Evolutionary conservation across 2,113 vertebrate genomes (phyloP).

Genomic region (Trichechus manatus): DNA sequence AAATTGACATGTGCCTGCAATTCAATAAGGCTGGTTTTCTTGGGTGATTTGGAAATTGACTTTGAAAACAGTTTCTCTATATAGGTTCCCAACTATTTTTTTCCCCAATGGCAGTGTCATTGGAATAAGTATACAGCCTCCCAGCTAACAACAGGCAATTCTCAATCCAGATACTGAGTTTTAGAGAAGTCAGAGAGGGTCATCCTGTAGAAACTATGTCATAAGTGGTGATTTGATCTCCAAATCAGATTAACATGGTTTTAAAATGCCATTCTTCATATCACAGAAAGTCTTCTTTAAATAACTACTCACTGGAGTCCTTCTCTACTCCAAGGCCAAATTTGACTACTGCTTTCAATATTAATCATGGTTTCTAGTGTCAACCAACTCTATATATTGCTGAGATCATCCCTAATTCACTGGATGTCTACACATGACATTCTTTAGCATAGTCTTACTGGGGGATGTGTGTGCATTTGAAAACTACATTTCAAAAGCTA

Average conservation of each 20-base stretch:
- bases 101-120: neutral
- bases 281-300: conserved; percentile 24
- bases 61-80: conserved; percentile 62
- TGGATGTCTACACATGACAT: neutral
- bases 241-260: conserved; percentile 39
- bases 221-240: neutral
- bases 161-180: neutral
- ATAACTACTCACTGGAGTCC: neutral
- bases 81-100: neutral
- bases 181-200: neutral
- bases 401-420: conserved; percentile 36
- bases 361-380: neutral
- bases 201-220: neutral
- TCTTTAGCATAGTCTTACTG: conserved; percentile 37
- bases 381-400: neutral
- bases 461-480: neutral
- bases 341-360: conserved; percentile 47
- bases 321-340: neutral
- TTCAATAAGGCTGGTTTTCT: conserved; percentile 40
- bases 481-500: conserved; percentile 42
- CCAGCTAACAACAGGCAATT: neutral
- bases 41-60: conserved; percentile 36
- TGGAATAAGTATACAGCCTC: neutral
- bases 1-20: conserved; percentile 41
- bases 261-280: conserved; percentile 30